These are phyloP conservation scores for Phycodurus eques DNA, from an alignment of 2,113 vertebrate genomes.

Conservation along the genomic window DNA sequence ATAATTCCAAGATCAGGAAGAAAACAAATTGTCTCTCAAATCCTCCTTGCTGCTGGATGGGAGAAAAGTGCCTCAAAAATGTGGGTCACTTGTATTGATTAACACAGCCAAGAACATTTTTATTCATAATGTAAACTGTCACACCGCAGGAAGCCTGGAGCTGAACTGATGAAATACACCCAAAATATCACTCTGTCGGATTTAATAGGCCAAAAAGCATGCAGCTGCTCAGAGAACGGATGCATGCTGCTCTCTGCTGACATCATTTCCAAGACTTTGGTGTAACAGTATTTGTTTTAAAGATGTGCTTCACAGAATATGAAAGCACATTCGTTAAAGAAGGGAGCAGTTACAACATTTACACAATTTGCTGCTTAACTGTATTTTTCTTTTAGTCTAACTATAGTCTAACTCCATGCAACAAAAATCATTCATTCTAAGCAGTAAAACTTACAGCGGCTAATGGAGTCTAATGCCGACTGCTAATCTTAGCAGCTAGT, in stretches of 20 bases:
- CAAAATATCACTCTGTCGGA: slow-evolving; percentile 1
- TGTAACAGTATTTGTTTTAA: slow-evolving; percentile 11
- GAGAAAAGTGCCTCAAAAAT: slow-evolving; percentile 4
- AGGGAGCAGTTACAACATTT: neutral
- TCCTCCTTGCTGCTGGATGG: neutral
- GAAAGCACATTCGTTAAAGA: slow-evolving; percentile 9
- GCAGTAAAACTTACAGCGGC: neutral
- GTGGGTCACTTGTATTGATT: slow-evolving; percentile 26
- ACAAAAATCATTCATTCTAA: neutral
- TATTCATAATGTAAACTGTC: slow-evolving; percentile 10
- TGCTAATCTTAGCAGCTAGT: too few relatives aligned
- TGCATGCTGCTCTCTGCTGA: slow-evolving; percentile 1
- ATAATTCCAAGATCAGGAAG: neutral
- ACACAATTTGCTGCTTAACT: neutral
- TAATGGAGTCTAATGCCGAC: too few relatives aligned
- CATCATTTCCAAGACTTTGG: slow-evolving; percentile 25
- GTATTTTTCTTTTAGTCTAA: neutral
- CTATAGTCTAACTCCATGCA: neutral
- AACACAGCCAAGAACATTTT: neutral
- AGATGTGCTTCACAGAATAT: slow-evolving; percentile 11
- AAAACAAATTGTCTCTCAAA: neutral
- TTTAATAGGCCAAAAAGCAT: slow-evolving; percentile 1
- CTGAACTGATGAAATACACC: slow-evolving; percentile 4
- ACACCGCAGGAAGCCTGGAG: neutral
- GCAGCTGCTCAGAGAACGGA: neutral